Percentiles rank a stretch among this genome's conserved stretches.
These are phyloP conservation scores for Harpagus bidentatus DNA, from an alignment of 2,113 vertebrate species.

Conservation along the genomic window DNA sequence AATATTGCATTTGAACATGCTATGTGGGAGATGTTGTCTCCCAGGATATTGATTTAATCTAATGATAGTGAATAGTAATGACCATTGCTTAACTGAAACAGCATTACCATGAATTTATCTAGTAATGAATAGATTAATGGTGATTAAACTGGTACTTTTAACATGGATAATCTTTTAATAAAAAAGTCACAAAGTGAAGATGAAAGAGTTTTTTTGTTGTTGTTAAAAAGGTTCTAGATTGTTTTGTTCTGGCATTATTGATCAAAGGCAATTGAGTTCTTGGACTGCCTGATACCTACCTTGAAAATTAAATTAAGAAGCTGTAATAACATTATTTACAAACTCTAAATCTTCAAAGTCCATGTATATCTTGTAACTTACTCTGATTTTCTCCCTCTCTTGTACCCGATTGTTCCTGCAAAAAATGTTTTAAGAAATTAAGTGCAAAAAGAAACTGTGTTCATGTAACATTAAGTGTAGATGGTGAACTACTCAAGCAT, in stretches of 20 bases:
- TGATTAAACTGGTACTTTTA: background rate
- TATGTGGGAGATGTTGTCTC: background rate
- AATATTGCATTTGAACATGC: background rate
- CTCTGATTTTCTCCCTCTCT: background rate
- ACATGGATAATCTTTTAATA: background rate
- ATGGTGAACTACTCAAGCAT: background rate
- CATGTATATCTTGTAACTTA: accelerated
- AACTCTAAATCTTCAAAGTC: background rate
- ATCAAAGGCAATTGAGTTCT: background rate
- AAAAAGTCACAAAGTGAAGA: background rate
- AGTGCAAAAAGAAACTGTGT: background rate
- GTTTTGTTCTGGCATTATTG: background rate
- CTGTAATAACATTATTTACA: background rate
- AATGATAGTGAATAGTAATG: background rate
- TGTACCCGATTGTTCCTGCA: background rate
- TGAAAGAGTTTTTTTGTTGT: background rate
- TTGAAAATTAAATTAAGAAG: background rate
- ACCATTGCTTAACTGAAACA: background rate
- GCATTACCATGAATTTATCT: background rate
- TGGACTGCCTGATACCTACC: background rate
- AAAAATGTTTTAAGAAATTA: background rate
- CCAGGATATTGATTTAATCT: background rate
- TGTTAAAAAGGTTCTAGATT: background rate
- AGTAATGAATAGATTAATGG: background rate
- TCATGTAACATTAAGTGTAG: background rate